Conservation (phyloP, 2,113 vertebrate species). For the Mesitornis unicolor region DNA sequence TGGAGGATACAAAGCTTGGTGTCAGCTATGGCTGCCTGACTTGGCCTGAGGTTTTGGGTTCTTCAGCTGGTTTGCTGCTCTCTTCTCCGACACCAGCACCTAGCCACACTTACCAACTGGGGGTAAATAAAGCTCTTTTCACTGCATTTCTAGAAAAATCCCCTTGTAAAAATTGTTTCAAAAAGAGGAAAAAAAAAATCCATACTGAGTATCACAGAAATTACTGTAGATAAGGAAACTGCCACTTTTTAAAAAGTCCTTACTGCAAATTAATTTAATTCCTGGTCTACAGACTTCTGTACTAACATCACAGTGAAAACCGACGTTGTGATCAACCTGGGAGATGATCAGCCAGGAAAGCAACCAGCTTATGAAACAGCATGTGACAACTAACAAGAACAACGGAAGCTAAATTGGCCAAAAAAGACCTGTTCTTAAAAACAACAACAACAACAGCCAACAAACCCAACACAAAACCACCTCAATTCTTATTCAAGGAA, state of each 20-base stretch:
- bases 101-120: rapidly evolving
- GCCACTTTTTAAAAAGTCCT: neutral
- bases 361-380: too few relatives aligned
- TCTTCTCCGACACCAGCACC: neutral
- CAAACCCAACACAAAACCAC: too few relatives aligned
- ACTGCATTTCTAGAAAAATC: neutral
- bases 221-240: neutral
- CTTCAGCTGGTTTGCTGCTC: neutral
- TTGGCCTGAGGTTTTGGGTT: neutral
- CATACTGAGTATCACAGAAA: neutral
- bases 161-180: too few relatives aligned
- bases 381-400: rapidly evolving
- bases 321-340: rapidly evolving
- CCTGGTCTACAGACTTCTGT: neutral
- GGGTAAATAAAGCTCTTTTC: neutral
- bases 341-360: neutral
- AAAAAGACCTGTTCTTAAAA: neutral
- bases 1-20: rapidly evolving
- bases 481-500: neutral
- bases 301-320: neutral
- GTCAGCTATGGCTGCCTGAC: rapidly evolving
- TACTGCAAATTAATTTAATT: neutral
- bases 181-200: neutral
- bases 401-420: neutral
- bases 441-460: too few relatives aligned